A percentile compares a stretch with the other conserved stretches of the same genome.
phyloP scores from a whole-genome alignment of 2,113 vertebrate species.

The Orcinus orca region DNA sequence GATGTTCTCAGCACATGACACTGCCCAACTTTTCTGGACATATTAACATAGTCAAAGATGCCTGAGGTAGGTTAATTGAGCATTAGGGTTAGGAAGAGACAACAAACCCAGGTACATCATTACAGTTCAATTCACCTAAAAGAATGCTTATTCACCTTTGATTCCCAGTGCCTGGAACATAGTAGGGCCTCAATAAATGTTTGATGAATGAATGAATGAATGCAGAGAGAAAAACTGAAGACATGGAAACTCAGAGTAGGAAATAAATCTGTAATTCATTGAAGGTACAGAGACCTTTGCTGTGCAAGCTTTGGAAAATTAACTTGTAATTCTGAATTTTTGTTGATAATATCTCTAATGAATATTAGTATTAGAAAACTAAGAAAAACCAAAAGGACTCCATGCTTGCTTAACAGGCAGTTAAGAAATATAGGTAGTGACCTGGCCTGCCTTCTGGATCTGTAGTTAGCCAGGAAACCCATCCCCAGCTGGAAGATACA shows the following conservation, averaged over 20 bases:
- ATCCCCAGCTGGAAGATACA: conserved; percentile 43
- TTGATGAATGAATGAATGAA: background rate
- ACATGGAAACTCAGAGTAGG: background rate
- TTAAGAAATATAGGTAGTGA: background rate
- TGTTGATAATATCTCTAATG: background rate
- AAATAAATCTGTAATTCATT: background rate
- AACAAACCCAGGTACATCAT: background rate
- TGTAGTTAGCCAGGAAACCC: conserved; percentile 48
- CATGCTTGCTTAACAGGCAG: conserved; percentile 14
- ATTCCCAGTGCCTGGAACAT: background rate
- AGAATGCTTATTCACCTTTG: background rate
- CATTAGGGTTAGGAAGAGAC: background rate
- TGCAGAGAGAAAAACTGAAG: background rate
- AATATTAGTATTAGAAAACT: background rate
- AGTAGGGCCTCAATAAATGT: background rate
- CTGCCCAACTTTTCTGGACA: background rate
- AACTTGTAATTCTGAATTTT: background rate
- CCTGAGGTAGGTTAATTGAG: background rate
- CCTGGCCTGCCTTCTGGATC: conserved; percentile 52
- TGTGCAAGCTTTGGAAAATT: background rate
- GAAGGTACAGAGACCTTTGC: background rate
- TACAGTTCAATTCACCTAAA: background rate
- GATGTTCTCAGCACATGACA: background rate
- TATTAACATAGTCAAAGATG: background rate
- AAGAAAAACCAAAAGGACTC: background rate